Evolutionary conservation across 2,797 vertebrate genomes (phyloP), one percentile per base, ranked within the genome.

Genomic region (Onychomys arenicola): DNA sequence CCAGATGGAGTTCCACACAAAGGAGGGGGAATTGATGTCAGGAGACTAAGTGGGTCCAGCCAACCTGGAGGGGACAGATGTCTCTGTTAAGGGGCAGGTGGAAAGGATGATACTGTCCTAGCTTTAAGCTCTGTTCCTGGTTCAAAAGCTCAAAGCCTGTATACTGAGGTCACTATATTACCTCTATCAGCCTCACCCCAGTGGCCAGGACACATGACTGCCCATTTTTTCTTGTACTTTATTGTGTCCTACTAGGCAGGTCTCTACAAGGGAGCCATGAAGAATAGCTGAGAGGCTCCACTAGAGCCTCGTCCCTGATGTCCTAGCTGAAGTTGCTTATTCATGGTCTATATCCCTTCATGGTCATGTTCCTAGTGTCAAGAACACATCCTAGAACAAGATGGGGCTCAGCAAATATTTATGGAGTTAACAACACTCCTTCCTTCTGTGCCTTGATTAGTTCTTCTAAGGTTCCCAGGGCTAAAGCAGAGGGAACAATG

Each of bases 21-120:
- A 82, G 90, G 93, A 96, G 92, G 94, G 52, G 55, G 95, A 82
- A 90, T 71, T n/a, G 16, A 52, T 96, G 90, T 96, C 95, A 93
- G 61, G 40, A 73, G 27, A 29, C 40, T 3, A 55, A 46, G 1
- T 13, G 59, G 19, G 59, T 52, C 59, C 27, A n/a, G 21, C 17
- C 49, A 40, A 75, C n/a, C 27, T 23, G 25, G 43, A 80, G 65
- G 32, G 34, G 55, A 83, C 19, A 11, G 34, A 27, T 1, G 32
- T 6, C 17, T 55, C 37, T 14, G 1, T 43, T 46, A 75, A 61
- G 73, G 46, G 34, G 67, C 6, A 10, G 32, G 17, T 23, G 16
- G 81, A 69, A 46, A 52, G 21, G 3, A 4, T 2, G 1, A 3
- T 61, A 69, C 90, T 37, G 2, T 49, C 32, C 19, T 17, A 40